These are phyloP conservation scores for Subacronicta megacephala DNA, from an alignment of 2,888 invertebrate species.

Conservation along the genomic window DNA sequence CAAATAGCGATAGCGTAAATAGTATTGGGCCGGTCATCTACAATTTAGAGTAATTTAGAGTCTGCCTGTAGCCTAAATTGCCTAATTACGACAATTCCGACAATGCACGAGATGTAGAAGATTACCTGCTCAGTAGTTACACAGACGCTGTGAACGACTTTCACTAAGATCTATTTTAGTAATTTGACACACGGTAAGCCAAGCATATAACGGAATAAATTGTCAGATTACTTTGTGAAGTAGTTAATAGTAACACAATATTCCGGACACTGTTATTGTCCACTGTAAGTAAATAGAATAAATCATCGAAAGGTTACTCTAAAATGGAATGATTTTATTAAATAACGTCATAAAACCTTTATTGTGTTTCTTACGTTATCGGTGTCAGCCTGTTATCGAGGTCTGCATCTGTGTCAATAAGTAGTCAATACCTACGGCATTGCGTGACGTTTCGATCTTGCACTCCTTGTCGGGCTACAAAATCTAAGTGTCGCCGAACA, in stretches of 20 bases:
- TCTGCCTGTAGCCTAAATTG: conserved; percentile 19
- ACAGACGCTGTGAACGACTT: conserved; percentile 28
- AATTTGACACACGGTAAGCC: conserved; percentile 25
- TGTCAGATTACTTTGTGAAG: conserved; percentile 1
- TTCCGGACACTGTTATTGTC: conserved; percentile 2
- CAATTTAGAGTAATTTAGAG: conserved; percentile 41
- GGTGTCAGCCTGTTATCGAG: conserved; percentile 38
- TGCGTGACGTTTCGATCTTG: conserved; percentile 33
- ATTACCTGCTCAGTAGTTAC: conserved; percentile 15
- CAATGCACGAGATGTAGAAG: conserved; percentile 33
- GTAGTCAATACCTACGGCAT: conserved; percentile 38
- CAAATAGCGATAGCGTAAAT: conserved; percentile 69
- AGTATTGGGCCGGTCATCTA: conserved; percentile 51
- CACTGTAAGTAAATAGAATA: background rate
- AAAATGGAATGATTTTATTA: conserved; percentile 35
- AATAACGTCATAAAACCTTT: conserved; percentile 36
- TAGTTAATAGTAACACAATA: conserved; percentile 11
- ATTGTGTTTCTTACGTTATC: conserved; percentile 45
- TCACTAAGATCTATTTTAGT: conserved; percentile 41
- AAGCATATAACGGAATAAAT: conserved; percentile 19
- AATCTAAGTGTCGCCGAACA: conserved; percentile 16
- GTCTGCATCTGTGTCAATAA: conserved; percentile 61
- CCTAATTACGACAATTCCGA: conserved; percentile 35
- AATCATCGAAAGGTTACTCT: conserved; percentile 12
- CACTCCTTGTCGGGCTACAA: conserved; percentile 13